Evolutionary conservation across 2,113 vertebrate genomes (phyloP).

Genomic region (Xenus cinereus): DNA sequence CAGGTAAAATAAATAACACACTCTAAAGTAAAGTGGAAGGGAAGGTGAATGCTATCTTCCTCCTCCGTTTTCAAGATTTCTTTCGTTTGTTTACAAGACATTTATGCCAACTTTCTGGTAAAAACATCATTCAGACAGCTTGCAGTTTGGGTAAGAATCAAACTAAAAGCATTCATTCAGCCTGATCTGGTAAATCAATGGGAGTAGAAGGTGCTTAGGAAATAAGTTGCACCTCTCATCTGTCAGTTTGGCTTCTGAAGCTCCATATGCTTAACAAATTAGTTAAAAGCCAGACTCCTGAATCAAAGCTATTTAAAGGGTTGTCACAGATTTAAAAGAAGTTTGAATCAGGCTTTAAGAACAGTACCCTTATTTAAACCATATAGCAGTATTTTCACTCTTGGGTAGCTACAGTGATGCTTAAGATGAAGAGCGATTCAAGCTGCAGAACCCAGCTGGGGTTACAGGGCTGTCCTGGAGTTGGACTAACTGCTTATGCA

Average conservation of each 20-base stretch:
- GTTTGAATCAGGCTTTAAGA: not conserved
- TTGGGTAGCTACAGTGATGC: not conserved
- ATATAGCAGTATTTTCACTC: not conserved
- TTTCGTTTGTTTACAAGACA: not conserved
- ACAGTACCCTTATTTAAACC: not conserved
- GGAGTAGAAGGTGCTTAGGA: not conserved
- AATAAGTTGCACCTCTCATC: not conserved
- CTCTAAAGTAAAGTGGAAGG: not conserved
- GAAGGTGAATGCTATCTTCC: not conserved
- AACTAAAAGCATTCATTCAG: not conserved
- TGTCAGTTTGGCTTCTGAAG: not conserved
- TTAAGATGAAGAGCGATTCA: not conserved
- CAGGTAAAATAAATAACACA: not conserved
- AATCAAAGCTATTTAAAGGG: not conserved
- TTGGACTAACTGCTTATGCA: not conserved
- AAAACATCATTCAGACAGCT: not conserved
- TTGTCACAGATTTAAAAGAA: not conserved
- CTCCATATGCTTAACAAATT: not conserved
- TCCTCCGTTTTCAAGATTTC: not conserved
- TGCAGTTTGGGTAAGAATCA: not conserved
- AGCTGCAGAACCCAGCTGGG: not conserved
- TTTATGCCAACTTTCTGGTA: not conserved
- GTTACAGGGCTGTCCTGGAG: not conserved
- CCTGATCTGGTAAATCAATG: not conserved
- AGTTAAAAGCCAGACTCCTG: not conserved